phyloP scores from a whole-genome alignment of 2,797 vertebrate species.

The Sebastes reedi region DNA sequence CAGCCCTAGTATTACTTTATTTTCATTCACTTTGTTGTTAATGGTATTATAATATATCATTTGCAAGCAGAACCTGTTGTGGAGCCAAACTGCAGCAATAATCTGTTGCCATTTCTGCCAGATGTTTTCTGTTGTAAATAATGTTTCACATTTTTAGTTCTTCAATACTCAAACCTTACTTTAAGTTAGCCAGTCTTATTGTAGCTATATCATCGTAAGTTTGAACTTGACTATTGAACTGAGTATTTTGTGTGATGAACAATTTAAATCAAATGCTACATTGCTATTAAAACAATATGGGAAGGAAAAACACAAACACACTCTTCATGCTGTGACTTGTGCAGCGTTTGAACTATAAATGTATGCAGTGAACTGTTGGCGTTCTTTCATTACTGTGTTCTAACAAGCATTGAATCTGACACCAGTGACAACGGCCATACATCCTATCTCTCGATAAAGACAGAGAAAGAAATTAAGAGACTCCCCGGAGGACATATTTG shows the following conservation, averaged over 20 bases:
- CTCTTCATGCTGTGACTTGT: background rate
- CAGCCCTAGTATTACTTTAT: background rate
- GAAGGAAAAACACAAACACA: background rate
- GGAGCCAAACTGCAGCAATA: background rate
- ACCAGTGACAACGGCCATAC: constrained; percentile 60
- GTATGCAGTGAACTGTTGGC: constrained; percentile 25
- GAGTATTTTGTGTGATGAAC: background rate
- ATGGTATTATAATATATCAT: constrained; percentile 8
- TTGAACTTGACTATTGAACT: background rate
- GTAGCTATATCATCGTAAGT: background rate
- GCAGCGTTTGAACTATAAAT: constrained; percentile 18
- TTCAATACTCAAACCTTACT: background rate
- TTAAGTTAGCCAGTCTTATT: background rate
- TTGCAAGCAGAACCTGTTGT: constrained; percentile 22
- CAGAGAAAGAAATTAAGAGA: constrained; percentile 35
- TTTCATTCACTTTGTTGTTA: background rate
- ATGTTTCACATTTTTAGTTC: background rate
- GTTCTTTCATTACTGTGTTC: constrained; percentile 53
- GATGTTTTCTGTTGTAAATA: background rate
- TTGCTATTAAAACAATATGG: background rate
- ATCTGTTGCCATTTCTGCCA: background rate
- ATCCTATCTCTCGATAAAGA: constrained; percentile 48
- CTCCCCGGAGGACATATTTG: constrained; percentile 55
- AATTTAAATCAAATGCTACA: background rate
- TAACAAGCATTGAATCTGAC: constrained; percentile 62